Evolutionary conservation across 2,797 vertebrate species (phyloP), one percentile per base, ranked within the genome.

Genomic region (Brachyalestes nurse): DNA sequence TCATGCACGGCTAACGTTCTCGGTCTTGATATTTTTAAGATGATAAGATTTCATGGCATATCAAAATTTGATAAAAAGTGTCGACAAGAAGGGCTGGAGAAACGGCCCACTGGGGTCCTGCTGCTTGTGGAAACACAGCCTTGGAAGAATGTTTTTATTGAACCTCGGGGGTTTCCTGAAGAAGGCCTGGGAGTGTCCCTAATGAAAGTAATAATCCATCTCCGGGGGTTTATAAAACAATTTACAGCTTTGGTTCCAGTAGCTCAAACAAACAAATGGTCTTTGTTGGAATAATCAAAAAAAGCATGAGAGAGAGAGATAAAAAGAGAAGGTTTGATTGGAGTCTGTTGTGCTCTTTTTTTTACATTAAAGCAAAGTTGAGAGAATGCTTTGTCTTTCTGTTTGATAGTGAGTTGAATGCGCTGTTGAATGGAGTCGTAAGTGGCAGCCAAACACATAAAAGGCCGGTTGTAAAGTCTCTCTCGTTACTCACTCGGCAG

Each of bases 121-220:
- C 9, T 55, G 45, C 65, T 45, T 21, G 70, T 25, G 72, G 72
- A 71, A 79, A 71, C 72, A 23, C 2, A 38, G 85, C 82, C 47
- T 83, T 83, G 81, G 75, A 28, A 16, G 79, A 86, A 90, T 90
- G 67, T 90, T 91, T 91, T 79, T 72, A 78, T 76, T 85, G 78
- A 82, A 60, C 78, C 82, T 70, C 57, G 57, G 79, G 57, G 53
- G 65, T 81, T 92, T 93, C 88, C 87, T 86, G 84, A 80, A 80
- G 19, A 78, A 81, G 25, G 28, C 82, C 45, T 78, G 82, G 88
- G 88, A 90, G 72, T 82, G 80, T 86, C 67, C 73, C 23, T 81
- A 67, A 82, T 85, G 28, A 84, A 85, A 75, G 9, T 69, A 84
- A 89, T 86, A 88, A 82, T 80, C n/a, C 28, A 66, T 78, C 81